phyloP scores from a whole-genome alignment of 2,113 vertebrate genomes.

The Hemiscyllium ocellatum region DNA sequence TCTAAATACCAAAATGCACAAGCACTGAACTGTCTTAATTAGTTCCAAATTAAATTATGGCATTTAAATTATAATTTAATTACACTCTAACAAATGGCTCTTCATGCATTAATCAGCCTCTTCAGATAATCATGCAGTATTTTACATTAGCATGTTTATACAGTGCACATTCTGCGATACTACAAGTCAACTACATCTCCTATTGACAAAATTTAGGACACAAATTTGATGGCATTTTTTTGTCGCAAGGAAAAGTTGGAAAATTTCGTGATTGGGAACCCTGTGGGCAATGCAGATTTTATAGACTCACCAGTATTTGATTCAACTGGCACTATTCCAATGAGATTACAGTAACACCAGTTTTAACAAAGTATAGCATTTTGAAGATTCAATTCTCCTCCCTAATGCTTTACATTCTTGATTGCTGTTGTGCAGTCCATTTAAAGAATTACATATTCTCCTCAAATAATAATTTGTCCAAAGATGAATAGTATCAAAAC shows the following conservation, averaged over 20 bases:
- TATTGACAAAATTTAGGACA: neutral
- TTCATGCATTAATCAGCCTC: slow-evolving; percentile 30
- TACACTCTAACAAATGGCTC: slow-evolving; percentile 3
- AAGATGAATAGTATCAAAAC: neutral
- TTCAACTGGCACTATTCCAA: neutral
- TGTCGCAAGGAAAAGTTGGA: neutral
- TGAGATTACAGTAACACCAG: neutral
- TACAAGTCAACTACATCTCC: neutral
- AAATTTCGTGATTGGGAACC: too few species aligned
- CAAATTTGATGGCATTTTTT: neutral
- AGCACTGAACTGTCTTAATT: slow-evolving; percentile 13
- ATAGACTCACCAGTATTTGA: neutral
- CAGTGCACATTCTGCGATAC: neutral
- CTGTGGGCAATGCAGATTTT: neutral
- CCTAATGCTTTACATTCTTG: neutral
- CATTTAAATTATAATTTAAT: slow-evolving; percentile 35
- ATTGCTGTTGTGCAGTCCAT: neutral
- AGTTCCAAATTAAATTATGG: slow-evolving; percentile 36
- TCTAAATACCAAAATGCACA: slow-evolving; percentile 34
- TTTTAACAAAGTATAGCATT: neutral
- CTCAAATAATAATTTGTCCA: neutral
- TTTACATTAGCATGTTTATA: neutral
- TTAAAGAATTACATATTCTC: neutral
- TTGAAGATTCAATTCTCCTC: neutral
- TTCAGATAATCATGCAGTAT: neutral